A percentile compares a stretch with the other conserved stretches of the same genome.
Conservation (phyloP, 2,797 vertebrate genomes). For the Epinephelus malabaricus region DNA sequence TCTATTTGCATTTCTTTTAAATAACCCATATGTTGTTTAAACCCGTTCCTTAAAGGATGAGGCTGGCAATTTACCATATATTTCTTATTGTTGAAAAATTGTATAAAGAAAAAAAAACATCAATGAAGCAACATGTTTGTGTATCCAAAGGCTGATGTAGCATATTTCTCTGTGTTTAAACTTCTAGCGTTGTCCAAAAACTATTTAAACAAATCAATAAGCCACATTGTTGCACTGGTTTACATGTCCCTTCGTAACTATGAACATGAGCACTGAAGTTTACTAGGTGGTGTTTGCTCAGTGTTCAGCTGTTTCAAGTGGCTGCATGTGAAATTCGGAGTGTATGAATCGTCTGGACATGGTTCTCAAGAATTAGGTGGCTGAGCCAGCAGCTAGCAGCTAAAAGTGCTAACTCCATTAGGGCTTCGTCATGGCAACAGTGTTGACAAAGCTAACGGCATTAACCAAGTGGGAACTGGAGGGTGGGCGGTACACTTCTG, state of each 20-base stretch:
- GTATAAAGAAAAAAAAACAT: not conserved
- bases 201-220: not conserved
- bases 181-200: not conserved
- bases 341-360: too few relatives aligned
- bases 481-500: too few relatives aligned
- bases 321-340: too few relatives aligned
- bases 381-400: too few relatives aligned
- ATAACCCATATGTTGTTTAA: not conserved
- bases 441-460: too few relatives aligned
- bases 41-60: slow-evolving; percentile 5
- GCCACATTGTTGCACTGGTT: not conserved
- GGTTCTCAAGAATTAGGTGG: too few relatives aligned
- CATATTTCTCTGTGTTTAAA: not conserved
- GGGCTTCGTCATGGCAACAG: too few relatives aligned
- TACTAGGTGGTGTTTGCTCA: not conserved
- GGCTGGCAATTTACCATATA: not conserved
- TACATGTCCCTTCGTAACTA: not conserved
- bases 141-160: not conserved
- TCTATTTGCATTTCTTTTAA: not conserved
- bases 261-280: not conserved
- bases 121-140: not conserved
- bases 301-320: too few relatives aligned
- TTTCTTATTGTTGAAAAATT: not conserved
- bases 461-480: too few relatives aligned
- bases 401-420: too few relatives aligned